phyloP scores from a whole-genome alignment of 2,797 vertebrate species.

The Hozukius guyotensis region DNA sequence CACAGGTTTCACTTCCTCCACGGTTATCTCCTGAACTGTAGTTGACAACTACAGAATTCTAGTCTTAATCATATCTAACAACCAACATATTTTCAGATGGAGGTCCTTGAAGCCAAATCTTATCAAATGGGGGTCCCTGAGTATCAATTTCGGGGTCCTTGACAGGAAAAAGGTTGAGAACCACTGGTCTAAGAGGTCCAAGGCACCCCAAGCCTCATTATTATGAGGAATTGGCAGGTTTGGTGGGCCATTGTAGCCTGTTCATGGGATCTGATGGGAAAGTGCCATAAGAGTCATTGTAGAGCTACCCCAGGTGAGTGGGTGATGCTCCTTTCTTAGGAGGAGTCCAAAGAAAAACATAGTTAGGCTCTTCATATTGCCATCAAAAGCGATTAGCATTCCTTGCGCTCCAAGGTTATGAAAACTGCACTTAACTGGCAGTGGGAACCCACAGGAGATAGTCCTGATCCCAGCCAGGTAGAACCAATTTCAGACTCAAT shows the following conservation, averaged over 20 bases:
- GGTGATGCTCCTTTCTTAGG: constrained; percentile 17
- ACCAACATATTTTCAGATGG: too few relatives aligned
- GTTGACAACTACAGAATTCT: too few relatives aligned
- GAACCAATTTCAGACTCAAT: constrained; percentile 84
- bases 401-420: constrained; percentile 69
- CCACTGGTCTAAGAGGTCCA: background rate
- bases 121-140: too few relatives aligned
- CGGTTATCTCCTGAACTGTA: background rate
- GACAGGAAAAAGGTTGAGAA: too few relatives aligned
- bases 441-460: constrained; percentile 77
- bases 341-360: constrained; percentile 53
- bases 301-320: constrained; percentile 22
- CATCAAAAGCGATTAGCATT: constrained; percentile 77
- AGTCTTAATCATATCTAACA: background rate
- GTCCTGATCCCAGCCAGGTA: constrained; percentile 79
- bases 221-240: constrained; percentile 39
- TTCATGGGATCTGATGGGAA: constrained; percentile 54
- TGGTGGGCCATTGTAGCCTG: constrained; percentile 36
- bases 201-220: constrained; percentile 32
- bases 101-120: background rate
- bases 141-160: too few relatives aligned
- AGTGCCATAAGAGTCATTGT: constrained; percentile 41
- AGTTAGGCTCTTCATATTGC: constrained; percentile 43
- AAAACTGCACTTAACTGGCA: constrained; percentile 71
- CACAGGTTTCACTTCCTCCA: background rate